A percentile compares a stretch with the other conserved stretches of the same genome.
phyloP scores from a whole-genome alignment of 2,797 vertebrate species.

The Galagoides demidoff region DNA sequence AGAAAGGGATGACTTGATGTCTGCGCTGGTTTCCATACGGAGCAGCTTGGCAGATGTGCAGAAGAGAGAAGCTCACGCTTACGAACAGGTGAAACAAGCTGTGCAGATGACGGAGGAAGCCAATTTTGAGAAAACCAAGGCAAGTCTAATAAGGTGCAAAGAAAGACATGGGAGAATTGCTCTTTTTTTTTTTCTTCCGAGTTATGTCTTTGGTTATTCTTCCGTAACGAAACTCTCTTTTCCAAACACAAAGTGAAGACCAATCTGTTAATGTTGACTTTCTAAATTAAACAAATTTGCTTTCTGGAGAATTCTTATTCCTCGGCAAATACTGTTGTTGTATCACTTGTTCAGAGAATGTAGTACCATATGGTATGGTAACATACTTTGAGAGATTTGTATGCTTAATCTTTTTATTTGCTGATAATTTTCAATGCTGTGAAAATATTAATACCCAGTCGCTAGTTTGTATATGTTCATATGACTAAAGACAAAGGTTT shows the following conservation, averaged over 20 bases:
- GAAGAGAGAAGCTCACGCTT: conserved; percentile 91
- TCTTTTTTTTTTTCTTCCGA: neutral
- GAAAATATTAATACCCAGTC: neutral
- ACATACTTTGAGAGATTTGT: neutral
- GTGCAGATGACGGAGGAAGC: conserved; percentile 95
- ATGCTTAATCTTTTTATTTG: neutral
- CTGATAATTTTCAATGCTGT: neutral
- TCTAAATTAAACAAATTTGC: conserved; percentile 33
- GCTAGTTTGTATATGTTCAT: neutral
- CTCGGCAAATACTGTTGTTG: neutral
- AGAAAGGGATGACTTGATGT: conserved; percentile 94
- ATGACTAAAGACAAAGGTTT: neutral
- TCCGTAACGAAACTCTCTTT: neutral
- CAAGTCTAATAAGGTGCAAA: conserved; percentile 62
- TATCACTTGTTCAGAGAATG: neutral
- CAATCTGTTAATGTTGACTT: conserved; percentile 29
- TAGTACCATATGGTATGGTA: neutral
- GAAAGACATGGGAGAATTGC: neutral
- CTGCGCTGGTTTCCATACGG: conserved; percentile 88
- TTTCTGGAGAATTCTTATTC: conserved; percentile 22
- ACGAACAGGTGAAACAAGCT: conserved; percentile 94
- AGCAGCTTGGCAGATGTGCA: conserved; percentile 89
- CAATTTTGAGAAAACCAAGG: conserved; percentile 93
- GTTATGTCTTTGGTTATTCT: neutral
- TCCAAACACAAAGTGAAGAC: neutral